Base-by-base conservation (phyloP, 2,113 vertebrate genomes). In the Dasypus novemcinctus region DNA sequence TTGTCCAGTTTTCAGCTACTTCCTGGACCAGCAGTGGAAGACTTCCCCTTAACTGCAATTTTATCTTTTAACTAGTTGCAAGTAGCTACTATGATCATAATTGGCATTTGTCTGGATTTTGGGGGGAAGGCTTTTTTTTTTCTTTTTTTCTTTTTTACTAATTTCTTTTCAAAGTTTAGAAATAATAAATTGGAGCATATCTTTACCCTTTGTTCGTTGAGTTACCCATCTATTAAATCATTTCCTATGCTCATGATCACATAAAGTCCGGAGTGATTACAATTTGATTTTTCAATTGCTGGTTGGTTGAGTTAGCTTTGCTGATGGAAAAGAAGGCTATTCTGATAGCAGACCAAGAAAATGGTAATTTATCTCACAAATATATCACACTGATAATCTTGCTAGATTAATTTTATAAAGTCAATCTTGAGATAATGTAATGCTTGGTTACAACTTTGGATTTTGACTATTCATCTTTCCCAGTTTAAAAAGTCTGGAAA, bases 101-200 rank as follows among this genome's bases (percentile, higher is more conserved):
- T 63, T 83, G 36, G 4, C 23, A 59, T 69, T 43, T 57, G 4
- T 69, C 69, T 43, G 13, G 17, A 4, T 31, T 63, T 74, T 38
- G 74, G n/a, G 17, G 4, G 29, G 27, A 33, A 29, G 15, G 23
- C 5, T 69, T 76, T 8, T 1, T 68, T 54, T 3, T 85, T 33
- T 1, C 12, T 29, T 76, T 89, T 43, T 49, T 11, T 23, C 4
- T 54, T 20, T 41, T 46, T 69, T 36, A 59, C 20, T 61, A 17
- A 52, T 38, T 72, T 64, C 33, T 31, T 23, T n/a, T 83, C 41
- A 97, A 92, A 72, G 89, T 85, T 14, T 29, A 89, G 81, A 79
- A 88, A 46, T 95, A 90, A 81, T 49, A 83, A 82, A 25, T 36
- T 68, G 93, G 97, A 93, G 2, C 69, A 31, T 82, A 14, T 2